Evolutionary conservation across 2,888 invertebrate genomes (phyloP).

Genomic region (Stegophylla sp.): DNA sequence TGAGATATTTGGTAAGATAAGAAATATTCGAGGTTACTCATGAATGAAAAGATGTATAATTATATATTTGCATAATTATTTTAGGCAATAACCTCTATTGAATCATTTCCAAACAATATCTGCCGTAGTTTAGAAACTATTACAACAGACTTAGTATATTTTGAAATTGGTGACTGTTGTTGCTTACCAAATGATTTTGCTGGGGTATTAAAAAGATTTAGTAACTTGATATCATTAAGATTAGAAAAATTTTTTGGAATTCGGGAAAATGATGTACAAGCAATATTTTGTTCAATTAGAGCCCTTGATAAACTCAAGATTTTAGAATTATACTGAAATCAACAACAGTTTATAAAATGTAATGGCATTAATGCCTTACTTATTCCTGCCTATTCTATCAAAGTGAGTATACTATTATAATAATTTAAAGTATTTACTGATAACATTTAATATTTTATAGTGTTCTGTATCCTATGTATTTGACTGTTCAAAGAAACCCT

Average conservation of each 20-base stretch:
- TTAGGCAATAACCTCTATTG: slow-evolving; percentile 68
- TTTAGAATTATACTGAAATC: slow-evolving; percentile 82
- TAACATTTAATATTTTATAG: slow-evolving; percentile 61
- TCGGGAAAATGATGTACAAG: slow-evolving; percentile 67
- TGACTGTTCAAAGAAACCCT: slow-evolving; percentile 72
- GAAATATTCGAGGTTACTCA: slow-evolving; percentile 64
- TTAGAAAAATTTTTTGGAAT: slow-evolving; percentile 76
- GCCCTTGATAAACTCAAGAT: slow-evolving; percentile 72
- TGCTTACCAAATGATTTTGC: slow-evolving; percentile 76
- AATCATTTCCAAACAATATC: slow-evolving; percentile 64
- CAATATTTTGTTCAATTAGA: slow-evolving; percentile 74
- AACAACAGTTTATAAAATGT: slow-evolving; percentile 80
- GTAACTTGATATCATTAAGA: slow-evolving; percentile 73
- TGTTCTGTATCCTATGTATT: slow-evolving; percentile 81
- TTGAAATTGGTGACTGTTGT: slow-evolving; percentile 84
- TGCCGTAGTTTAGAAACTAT: slow-evolving; percentile 68
- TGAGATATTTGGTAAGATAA: slow-evolving; percentile 72
- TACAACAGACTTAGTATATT: slow-evolving; percentile 73
- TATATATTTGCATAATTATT: no score
- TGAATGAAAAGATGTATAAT: no score
- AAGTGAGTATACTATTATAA: slow-evolving; percentile 64
- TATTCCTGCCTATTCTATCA: slow-evolving; percentile 83
- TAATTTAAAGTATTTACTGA: background rate
- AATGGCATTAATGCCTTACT: slow-evolving; percentile 74
- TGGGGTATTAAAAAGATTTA: slow-evolving; percentile 70